A percentile compares a stretch with the other conserved stretches of the same genome.
Conservation (phyloP, 1,140 invertebrate genomes). For the Samia ricini region DNA sequence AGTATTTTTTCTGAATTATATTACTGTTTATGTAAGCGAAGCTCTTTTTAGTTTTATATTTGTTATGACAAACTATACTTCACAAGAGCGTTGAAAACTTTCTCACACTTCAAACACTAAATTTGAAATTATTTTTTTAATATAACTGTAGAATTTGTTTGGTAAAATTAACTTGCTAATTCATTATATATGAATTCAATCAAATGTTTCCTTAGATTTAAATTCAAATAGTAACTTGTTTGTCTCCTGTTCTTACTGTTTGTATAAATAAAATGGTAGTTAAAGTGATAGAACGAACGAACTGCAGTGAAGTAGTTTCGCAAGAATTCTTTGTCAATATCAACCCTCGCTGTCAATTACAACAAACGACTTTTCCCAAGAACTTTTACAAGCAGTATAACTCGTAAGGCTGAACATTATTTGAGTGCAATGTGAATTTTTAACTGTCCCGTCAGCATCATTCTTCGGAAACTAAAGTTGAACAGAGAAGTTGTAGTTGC, state of each 20-base stretch:
- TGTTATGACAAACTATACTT: no score
- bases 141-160: no score
- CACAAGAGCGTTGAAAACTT: no score
- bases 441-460: background rate
- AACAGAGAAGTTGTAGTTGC: background rate
- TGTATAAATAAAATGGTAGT: background rate
- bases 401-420: background rate
- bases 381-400: slow-evolving; percentile 17
- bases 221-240: background rate
- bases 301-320: background rate
- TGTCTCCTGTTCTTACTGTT: background rate
- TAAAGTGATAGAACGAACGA: background rate
- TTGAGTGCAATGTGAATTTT: background rate
- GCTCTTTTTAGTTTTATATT: no score
- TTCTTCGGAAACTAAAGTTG: background rate
- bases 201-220: background rate
- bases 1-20: no score
- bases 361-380: slow-evolving; percentile 10
- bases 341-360: slow-evolving; percentile 10
- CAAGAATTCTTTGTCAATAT: background rate
- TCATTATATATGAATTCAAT: no score
- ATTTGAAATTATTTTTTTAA: no score
- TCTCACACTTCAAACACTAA: no score
- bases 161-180: no score
- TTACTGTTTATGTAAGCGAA: no score